Conservation (phyloP, 2,888 invertebrate genomes). For the Oscheius sp. region DNA sequence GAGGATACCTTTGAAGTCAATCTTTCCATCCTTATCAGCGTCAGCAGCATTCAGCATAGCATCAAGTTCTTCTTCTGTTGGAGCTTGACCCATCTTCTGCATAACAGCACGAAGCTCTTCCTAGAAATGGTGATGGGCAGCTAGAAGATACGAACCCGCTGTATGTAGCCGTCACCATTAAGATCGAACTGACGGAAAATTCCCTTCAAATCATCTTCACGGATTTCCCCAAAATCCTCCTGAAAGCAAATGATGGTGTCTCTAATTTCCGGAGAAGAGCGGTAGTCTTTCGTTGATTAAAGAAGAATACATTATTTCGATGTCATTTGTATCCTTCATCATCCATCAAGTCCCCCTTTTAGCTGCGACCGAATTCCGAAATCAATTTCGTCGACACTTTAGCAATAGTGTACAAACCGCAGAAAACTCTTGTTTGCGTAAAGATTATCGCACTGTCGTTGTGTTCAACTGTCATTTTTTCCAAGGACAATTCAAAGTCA, state of each 20-base stretch:
- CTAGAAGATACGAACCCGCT: constrained; percentile 42
- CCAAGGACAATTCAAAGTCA: not conserved
- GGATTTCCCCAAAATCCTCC: constrained; percentile 64
- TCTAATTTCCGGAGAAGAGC: constrained; percentile 6
- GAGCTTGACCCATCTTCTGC: constrained; percentile 70
- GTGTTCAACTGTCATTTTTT: constrained; percentile 12
- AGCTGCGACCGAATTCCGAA: not conserved
- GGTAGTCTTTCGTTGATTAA: not conserved
- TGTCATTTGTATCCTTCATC: constrained; percentile 4
- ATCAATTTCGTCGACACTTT: constrained; percentile 10
- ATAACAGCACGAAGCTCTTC: constrained; percentile 68
- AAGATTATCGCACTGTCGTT: constrained; percentile 24
- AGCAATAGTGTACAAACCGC: not conserved
- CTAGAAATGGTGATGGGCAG: constrained; percentile 27
- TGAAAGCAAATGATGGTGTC: constrained; percentile 22
- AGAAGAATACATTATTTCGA: not conserved
- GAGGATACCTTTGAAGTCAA: constrained; percentile 63
- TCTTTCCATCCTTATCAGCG: constrained; percentile 67
- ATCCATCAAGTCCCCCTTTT: not conserved
- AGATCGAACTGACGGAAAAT: constrained; percentile 69
- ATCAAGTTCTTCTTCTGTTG: constrained; percentile 68
- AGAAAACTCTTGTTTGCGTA: constrained; percentile 19
- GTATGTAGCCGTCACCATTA: constrained; percentile 69
- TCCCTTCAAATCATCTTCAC: constrained; percentile 66
- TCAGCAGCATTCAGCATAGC: constrained; percentile 70